Percentiles rank a stretch among this genome's conserved stretches.
Conservation (phyloP, 1,140 invertebrate species). For the Leptinotarsa texana region DNA sequence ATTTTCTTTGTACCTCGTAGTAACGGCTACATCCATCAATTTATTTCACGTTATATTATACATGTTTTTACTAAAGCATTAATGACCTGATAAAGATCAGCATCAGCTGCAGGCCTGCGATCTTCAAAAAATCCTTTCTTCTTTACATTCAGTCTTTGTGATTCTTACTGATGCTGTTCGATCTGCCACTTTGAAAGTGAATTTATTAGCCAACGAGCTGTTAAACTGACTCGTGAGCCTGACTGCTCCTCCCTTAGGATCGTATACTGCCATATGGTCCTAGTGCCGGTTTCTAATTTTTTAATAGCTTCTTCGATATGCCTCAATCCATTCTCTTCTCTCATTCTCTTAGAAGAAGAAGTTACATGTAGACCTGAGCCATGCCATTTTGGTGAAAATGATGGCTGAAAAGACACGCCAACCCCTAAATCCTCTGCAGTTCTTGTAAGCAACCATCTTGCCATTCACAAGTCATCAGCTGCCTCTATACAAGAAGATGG, state of each 20-base stretch:
- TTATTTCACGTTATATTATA: constrained; percentile 41
- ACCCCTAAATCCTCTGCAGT: constrained; percentile 88
- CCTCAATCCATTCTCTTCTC: constrained; percentile 65
- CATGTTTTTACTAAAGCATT: constrained; percentile 72
- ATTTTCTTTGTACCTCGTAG: too few relatives aligned
- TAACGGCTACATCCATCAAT: too few relatives aligned
- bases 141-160: constrained; percentile 73
- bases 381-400: constrained; percentile 80
- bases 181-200: constrained; percentile 75
- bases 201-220: constrained; percentile 76
- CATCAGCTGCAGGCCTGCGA: constrained; percentile 87
- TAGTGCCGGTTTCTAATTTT: constrained; percentile 75
- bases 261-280: constrained; percentile 82
- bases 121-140: constrained; percentile 91
- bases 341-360: constrained; percentile 81
- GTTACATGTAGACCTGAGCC: constrained; percentile 83
- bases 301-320: constrained; percentile 70
- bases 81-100: constrained; percentile 84
- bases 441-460: constrained; percentile 77
- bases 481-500: constrained; percentile 75
- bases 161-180: constrained; percentile 77
- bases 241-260: constrained; percentile 68
- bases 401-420: constrained; percentile 77
- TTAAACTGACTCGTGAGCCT: constrained; percentile 75
- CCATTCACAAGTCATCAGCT: constrained; percentile 85